These are phyloP conservation scores for Drepana arcuata DNA, from an alignment of 1,140 invertebrate species.

Conservation along the genomic window DNA sequence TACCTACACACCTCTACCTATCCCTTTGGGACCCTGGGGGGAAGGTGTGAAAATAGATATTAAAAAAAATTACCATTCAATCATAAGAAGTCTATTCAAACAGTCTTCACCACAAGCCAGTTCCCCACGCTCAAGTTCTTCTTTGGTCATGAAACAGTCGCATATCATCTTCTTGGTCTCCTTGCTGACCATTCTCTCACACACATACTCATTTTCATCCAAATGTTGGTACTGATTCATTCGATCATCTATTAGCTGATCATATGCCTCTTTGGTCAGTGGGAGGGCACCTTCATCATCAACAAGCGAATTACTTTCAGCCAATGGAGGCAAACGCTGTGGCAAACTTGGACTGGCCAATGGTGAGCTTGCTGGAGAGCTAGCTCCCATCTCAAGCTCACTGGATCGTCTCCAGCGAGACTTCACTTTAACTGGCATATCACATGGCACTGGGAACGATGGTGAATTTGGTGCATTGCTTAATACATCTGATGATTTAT, in stretches of 20 bases:
- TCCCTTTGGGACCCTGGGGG: too few relatives aligned
- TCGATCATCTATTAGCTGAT: slow-evolving; percentile 78
- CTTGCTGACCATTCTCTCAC: slow-evolving; percentile 85
- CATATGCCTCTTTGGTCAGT: slow-evolving; percentile 56
- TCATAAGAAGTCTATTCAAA: slow-evolving; percentile 96
- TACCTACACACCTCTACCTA: too few relatives aligned
- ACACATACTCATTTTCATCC: slow-evolving; percentile 88
- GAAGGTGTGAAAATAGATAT: slow-evolving; percentile 2
- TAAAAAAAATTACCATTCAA: slow-evolving; percentile 87
- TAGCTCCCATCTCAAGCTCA: slow-evolving; percentile 83
- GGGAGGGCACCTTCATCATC: slow-evolving; percentile 25
- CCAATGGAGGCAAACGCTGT: slow-evolving; percentile 31
- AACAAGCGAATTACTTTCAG: slow-evolving; percentile 32
- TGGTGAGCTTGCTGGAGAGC: slow-evolving; percentile 50
- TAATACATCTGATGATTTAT: slow-evolving; percentile 33
- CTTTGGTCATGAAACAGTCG: slow-evolving; percentile 92
- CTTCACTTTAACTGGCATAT: slow-evolving; percentile 88
- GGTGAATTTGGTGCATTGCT: slow-evolving; percentile 35
- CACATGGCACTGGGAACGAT: slow-evolving; percentile 62
- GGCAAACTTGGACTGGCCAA: slow-evolving; percentile 51
- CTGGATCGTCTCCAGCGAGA: slow-evolving; percentile 87
- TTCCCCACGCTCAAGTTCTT: slow-evolving; percentile 88
- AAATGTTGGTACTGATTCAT: slow-evolving; percentile 86
- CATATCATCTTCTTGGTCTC: slow-evolving; percentile 95
- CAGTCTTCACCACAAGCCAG: slow-evolving; percentile 95